Evolutionary conservation across 2,888 invertebrate genomes (phyloP), one percentile per base, ranked within the genome.

Genomic region (Lasioglossum oenotherae): DNA sequence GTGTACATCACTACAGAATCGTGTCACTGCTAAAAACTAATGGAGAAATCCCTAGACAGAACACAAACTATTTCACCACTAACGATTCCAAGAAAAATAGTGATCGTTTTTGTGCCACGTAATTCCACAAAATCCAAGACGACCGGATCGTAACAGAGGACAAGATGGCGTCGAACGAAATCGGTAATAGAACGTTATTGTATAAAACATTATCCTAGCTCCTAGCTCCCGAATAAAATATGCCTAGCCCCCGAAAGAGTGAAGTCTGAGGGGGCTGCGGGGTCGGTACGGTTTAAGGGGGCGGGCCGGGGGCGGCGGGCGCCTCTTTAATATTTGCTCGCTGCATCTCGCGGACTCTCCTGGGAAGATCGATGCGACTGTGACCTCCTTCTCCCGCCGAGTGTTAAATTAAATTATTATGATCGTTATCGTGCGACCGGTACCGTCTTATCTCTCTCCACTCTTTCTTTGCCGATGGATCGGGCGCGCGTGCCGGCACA

Each of bases 291-390:
- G 53, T 72, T 76, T 44, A 31, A 10, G 60, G 57, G 19, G 76
- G 19, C 3, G 53, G 69, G 5, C 3, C 14, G 38, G 57, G 16
- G 46, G 35, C 6, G 41, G 35, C n/a, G 49, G 57, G 77, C 19
- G 69, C 84, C 76, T 90, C 86, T 90, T 89, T 89, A 87, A 90
- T 89, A 90, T 90, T 90, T 90, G 86, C 89, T 80, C 71, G 86
- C 46, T 75, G 85, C 84, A 85, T 80, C 80, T 72, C 76, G 82
- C 74, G 69, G 79, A 71, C 75, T 80, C 74, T 78, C 78, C 74
- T 35, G 73, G 80, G 71, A 69, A 78, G 85, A 84, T 90, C 90
- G 86, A 88, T 85, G 88, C 79, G 80, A 84, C 83, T 76, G 80
- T 83, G 84, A 89, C 87, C 86, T 86, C 90, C 76, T 87, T 90